A percentile compares a stretch with the other conserved stretches of the same genome.
Conservation (phyloP, 2,797 vertebrate species). For the Cossypha heuglini region DNA sequence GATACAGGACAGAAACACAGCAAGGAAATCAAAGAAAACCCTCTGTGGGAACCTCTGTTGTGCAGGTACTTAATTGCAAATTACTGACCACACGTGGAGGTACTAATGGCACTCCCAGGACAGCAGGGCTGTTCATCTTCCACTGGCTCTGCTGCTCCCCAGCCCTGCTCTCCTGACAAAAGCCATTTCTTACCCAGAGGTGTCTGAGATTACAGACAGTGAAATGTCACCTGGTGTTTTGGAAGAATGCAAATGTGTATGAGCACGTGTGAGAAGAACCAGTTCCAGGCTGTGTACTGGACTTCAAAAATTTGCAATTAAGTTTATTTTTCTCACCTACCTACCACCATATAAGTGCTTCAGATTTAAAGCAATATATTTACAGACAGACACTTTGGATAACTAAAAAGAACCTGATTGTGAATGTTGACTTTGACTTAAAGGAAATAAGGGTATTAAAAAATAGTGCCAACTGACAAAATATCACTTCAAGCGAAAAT, state of each 20-base stretch:
- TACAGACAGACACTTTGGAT: not conserved
- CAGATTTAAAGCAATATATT: not conserved
- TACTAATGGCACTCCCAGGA: not conserved
- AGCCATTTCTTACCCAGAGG: not conserved
- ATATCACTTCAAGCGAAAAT: not conserved
- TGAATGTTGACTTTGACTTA: not conserved
- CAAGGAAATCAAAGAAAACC: not conserved
- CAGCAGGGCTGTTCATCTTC: not conserved
- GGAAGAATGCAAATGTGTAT: not conserved
- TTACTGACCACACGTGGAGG: not conserved
- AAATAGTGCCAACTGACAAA: not conserved
- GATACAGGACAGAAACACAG: not conserved
- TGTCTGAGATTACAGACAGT: not conserved
- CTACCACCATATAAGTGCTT: not conserved
- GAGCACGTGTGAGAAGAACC: fast-evolving
- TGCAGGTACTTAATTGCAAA: not conserved
- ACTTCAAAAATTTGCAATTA: not conserved
- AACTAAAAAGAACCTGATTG: not conserved
- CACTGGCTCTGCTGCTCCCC: not conserved
- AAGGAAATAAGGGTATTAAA: not conserved
- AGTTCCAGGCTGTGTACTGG: fast-evolving
- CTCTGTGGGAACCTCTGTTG: not conserved
- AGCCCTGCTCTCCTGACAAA: not conserved
- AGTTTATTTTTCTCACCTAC: not conserved
- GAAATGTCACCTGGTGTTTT: not conserved